Percentiles rank a stretch among this genome's conserved stretches.
Evolutionary conservation across 2,113 vertebrate species (phyloP).

Genomic region (Bufo bufo): DNA sequence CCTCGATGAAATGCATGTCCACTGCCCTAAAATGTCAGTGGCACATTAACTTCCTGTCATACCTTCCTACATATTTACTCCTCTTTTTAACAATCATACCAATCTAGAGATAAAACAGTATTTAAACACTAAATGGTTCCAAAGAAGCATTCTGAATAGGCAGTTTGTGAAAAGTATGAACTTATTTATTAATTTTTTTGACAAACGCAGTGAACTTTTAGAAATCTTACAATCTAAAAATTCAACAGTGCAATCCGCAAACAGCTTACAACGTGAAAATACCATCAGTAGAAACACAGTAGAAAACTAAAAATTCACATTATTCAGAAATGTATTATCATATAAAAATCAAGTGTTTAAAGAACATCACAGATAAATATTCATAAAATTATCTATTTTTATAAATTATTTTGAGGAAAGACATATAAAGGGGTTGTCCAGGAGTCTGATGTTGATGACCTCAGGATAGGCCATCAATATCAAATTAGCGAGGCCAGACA

Average conservation of each 20-base stretch:
- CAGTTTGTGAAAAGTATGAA: background rate
- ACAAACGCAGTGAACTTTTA: background rate
- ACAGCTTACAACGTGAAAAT: background rate
- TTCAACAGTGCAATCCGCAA: background rate
- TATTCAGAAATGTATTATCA: background rate
- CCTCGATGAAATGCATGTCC: too few relatives aligned
- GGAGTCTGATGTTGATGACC: too few relatives aligned
- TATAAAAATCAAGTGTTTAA: conserved; percentile 8
- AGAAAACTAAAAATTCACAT: conserved; percentile 5
- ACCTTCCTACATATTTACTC: too few relatives aligned
- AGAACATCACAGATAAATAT: background rate
- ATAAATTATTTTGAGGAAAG: background rate
- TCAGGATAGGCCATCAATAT: too few relatives aligned
- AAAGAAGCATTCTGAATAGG: background rate
- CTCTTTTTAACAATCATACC: background rate
- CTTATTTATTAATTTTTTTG: background rate
- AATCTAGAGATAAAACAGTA: background rate
- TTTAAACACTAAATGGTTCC: background rate
- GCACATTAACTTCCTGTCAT: too few relatives aligned
- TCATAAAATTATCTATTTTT: background rate
- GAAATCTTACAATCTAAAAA: conserved; percentile 39
- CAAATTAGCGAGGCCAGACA: too few relatives aligned
- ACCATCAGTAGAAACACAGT: background rate
- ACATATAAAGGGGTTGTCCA: too few relatives aligned
- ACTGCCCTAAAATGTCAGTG: too few relatives aligned